Percentiles rank a stretch among this genome's conserved stretches.
Evolutionary conservation across 2,888 invertebrate species (phyloP).

Genomic region (Nomada ruficornis): DNA sequence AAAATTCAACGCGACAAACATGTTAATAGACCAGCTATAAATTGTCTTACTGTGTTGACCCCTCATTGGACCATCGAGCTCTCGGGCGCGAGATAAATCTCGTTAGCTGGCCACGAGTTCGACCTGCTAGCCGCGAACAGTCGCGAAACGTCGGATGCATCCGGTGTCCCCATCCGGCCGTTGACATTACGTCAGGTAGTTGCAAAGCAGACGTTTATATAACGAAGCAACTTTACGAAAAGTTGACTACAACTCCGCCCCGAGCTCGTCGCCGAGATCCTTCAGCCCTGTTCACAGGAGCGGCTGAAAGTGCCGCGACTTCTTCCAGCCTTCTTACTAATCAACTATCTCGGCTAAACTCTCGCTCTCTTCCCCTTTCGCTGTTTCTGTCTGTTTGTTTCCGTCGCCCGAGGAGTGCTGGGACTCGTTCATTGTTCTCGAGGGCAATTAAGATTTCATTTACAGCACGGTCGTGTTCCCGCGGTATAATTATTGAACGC

Average conservation of each 20-base stretch:
- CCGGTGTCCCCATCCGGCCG: slow-evolving; percentile 34
- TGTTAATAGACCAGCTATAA: no score
- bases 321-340: slow-evolving; percentile 52
- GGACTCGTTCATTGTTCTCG: slow-evolving; percentile 23
- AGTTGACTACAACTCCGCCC: slow-evolving; percentile 46
- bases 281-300: slow-evolving; percentile 24
- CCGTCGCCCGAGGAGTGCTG: not conserved
- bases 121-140: slow-evolving; percentile 26
- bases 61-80: no score
- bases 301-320: slow-evolving; percentile 31
- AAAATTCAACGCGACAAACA: no score
- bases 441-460: slow-evolving; percentile 31
- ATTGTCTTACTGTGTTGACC: no score
- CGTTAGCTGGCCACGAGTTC: slow-evolving; percentile 16
- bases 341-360: slow-evolving; percentile 40
- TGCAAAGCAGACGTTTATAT: slow-evolving; percentile 62
- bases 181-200: slow-evolving; percentile 22
- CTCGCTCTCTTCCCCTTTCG: not conserved
- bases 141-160: slow-evolving; percentile 27
- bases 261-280: slow-evolving; percentile 11
- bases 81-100: not conserved
- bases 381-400: not conserved
- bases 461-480: slow-evolving; percentile 1
- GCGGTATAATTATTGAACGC: slow-evolving; percentile 26
- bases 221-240: slow-evolving; percentile 69